Conservation (phyloP, 2,888 invertebrate genomes). For the Drosophila tanythrix region DNA sequence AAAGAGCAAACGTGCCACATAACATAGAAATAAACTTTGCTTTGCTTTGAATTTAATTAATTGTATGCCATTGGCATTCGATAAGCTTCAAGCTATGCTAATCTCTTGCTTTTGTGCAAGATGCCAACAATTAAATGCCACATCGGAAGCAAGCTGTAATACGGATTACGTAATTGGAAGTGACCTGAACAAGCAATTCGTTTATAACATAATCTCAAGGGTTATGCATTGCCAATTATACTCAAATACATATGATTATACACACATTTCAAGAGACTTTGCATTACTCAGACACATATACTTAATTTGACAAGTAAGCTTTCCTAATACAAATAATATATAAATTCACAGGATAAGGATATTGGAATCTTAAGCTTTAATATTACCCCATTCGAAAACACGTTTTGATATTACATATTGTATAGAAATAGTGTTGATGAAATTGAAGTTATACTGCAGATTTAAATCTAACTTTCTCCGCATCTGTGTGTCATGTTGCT, state of each 20-base stretch:
- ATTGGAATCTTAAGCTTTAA: background rate
- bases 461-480: background rate
- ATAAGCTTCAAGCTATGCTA: conserved; percentile 25
- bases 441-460: background rate
- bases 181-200: conserved; percentile 19
- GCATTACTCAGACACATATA: background rate
- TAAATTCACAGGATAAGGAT: background rate
- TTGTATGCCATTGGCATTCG: conserved; percentile 46
- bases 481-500: conserved; percentile 17
- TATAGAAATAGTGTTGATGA: background rate
- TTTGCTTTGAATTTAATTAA: conserved; percentile 47
- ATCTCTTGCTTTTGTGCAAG: background rate
- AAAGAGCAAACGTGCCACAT: background rate
- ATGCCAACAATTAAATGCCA: conserved; percentile 37
- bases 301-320: background rate
- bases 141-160: conserved; percentile 11
- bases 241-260: background rate
- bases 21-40: conserved; percentile 13
- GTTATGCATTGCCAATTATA: background rate
- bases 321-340: background rate
- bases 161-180: conserved; percentile 31
- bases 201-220: conserved; percentile 9
- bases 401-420: background rate
- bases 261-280: background rate
- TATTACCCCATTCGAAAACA: background rate